These are phyloP conservation scores for Trinectes maculatus DNA, from an alignment of 2,113 vertebrate species.

Conservation along the genomic window DNA sequence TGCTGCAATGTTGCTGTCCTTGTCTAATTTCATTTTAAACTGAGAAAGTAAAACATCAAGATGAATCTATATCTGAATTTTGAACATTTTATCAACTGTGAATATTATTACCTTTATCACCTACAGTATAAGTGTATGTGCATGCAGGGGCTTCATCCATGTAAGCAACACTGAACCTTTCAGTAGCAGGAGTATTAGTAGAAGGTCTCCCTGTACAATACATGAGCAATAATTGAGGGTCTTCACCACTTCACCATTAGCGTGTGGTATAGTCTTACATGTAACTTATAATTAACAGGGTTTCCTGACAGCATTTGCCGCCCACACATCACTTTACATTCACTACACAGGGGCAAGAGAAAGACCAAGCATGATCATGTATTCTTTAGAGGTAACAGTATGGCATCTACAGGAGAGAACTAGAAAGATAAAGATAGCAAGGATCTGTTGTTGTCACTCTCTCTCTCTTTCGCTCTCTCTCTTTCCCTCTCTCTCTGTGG, in stretches of 20 bases:
- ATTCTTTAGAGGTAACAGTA: slow-evolving; percentile 45
- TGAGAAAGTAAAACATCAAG: neutral
- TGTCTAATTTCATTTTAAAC: neutral
- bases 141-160: neutral
- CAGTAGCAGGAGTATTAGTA: slow-evolving; percentile 11
- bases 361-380: slow-evolving; percentile 15
- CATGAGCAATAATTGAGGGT: slow-evolving; percentile 55
- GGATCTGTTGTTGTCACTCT: slow-evolving; percentile 36
- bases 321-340: slow-evolving; percentile 47
- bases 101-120: too few species aligned
- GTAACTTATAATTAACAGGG: slow-evolving; percentile 57
- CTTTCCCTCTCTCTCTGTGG: slow-evolving; percentile 12
- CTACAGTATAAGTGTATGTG: too few species aligned
- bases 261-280: slow-evolving; percentile 17
- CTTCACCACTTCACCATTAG: slow-evolving; percentile 27
- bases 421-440: slow-evolving; percentile 60
- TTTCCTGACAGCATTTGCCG: slow-evolving; percentile 43
- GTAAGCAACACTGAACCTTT: neutral
- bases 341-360: slow-evolving; percentile 21
- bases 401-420: slow-evolving; percentile 56
- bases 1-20: too few species aligned
- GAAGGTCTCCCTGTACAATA: slow-evolving; percentile 16
- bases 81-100: too few species aligned
- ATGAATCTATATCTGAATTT: too few species aligned
- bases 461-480: neutral